Evolutionary conservation across 2,888 invertebrate species (phyloP), one percentile per base, ranked within the genome.

Genomic region (Himalopsyche kuldschensis): DNA sequence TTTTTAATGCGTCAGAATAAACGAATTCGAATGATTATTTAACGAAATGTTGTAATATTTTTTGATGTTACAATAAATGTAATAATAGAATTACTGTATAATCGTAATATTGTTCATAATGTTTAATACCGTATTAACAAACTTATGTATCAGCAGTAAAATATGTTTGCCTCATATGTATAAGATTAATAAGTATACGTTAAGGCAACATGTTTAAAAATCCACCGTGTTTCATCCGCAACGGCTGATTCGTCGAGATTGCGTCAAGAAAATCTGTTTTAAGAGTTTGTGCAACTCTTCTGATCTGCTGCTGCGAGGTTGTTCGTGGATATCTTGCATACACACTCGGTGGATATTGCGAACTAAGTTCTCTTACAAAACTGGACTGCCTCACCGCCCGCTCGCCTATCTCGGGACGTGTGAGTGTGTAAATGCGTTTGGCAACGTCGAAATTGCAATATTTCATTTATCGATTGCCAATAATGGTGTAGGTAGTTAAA

Each of bases 351-450:
- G 69, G 69, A 69, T 69, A 69, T 69, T 69, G 69, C 69, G 69
- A 69, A 69, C 69, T 48, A 76, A 81, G 85, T 83, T 85, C 76
- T 81, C 55, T 86, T 84, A 81, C 81, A 84, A 84, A 84, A 86
- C 86, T 84, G 84, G 86, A 86, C 82, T 83, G 81, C 86, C 84
- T 83, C 20, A 15, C 41, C 35, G 35, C 35, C 11, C 47, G 47
- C 79, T 69, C 46, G 79, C 46, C 27, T 79, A 76, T 80, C 80
- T 82, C 77, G 80, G 55, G 69, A 82, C 79, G 79, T 41, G 77
- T 79, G n/a, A 41, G 47, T 69, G 69, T 69, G 69, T 69, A 69
- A 55, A 69, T 69, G 69, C 69, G 69, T 84, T 80, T 80, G 35
- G 82, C 83, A 83, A 85, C 78, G 35, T 47, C 32, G 78, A 69